These are phyloP conservation scores for Miniopterus natalensis DNA, from an alignment of 2,113 vertebrate genomes.

Conservation along the genomic window DNA sequence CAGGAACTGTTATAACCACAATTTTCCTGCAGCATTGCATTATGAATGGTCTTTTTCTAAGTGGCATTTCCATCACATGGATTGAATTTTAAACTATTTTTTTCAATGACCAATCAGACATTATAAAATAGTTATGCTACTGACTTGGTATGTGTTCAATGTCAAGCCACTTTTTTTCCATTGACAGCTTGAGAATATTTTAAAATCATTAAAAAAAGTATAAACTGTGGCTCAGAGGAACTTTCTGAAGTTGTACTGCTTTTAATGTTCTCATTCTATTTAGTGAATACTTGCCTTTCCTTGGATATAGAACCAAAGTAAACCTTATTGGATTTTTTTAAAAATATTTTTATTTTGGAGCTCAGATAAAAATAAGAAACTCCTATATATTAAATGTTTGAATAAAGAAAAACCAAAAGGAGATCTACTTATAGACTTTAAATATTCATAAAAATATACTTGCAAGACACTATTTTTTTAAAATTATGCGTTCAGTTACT, in stretches of 20 bases:
- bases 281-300: conserved; percentile 76
- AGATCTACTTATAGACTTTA: not conserved
- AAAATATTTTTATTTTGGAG: conserved; percentile 44
- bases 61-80: conserved; percentile 79
- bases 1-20: conserved; percentile 44
- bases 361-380: conserved; percentile 16
- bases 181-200: conserved; percentile 81
- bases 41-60: conserved; percentile 78
- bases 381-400: conserved; percentile 38
- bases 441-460: not conserved
- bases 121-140: conserved; percentile 82
- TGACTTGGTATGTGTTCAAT: conserved; percentile 82
- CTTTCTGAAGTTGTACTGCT: conserved; percentile 75
- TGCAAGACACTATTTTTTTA: not conserved
- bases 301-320: conserved; percentile 45
- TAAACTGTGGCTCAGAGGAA: conserved; percentile 72
- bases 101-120: conserved; percentile 79
- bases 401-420: not conserved
- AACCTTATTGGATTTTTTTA: conserved; percentile 29
- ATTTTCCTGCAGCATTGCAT: conserved; percentile 22
- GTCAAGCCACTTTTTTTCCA: conserved; percentile 79
- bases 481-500: not conserved
- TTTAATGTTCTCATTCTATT: conserved; percentile 79
- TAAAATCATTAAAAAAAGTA: conserved; percentile 79
- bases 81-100: conserved; percentile 81